Evolutionary conservation across 2,888 invertebrate species (phyloP).

Genomic region (Xiphydria camelus): DNA sequence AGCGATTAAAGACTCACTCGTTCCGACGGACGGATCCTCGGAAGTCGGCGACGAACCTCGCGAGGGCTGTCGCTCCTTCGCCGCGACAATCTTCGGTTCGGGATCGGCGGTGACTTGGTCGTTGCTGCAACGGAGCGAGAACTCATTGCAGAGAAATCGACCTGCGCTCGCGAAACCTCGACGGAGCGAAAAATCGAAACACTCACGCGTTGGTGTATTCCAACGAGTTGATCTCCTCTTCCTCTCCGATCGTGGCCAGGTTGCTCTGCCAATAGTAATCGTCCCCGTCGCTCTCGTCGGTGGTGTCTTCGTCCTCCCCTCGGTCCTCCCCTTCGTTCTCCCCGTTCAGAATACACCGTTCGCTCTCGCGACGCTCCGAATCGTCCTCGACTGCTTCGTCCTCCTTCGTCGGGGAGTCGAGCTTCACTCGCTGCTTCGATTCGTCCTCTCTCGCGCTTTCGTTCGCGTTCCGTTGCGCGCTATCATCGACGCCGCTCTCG

Average conservation of each 20-base stretch:
- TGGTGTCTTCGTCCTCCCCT: constrained; percentile 62
- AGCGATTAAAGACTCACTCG: no score
- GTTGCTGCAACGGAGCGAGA: neutral
- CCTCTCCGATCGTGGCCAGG: constrained; percentile 73
- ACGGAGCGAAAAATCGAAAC: constrained; percentile 6
- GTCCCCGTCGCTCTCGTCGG: constrained; percentile 47
- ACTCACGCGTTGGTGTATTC: constrained; percentile 48
- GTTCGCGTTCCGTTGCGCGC: neutral
- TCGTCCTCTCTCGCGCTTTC: constrained; percentile 13
- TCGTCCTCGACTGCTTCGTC: constrained; percentile 30
- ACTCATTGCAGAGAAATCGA: neutral
- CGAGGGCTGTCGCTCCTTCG: constrained; percentile 4
- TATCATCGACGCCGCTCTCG: neutral
- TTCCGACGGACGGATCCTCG: no score
- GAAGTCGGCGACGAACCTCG: no score
- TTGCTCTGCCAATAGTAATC: constrained; percentile 54
- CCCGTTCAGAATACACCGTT: constrained; percentile 2
- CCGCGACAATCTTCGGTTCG: constrained; percentile 2
- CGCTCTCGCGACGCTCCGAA: constrained; percentile 2
- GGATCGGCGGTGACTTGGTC: neutral
- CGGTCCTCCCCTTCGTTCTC: constrained; percentile 28
- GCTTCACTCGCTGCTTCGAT: neutral
- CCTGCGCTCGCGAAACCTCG: constrained; percentile 3
- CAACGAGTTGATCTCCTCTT: constrained; percentile 62
- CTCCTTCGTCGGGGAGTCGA: constrained; percentile 12